phyloP scores from a whole-genome alignment of 2,888 invertebrate species.

The Mesorhabditis belari region DNA sequence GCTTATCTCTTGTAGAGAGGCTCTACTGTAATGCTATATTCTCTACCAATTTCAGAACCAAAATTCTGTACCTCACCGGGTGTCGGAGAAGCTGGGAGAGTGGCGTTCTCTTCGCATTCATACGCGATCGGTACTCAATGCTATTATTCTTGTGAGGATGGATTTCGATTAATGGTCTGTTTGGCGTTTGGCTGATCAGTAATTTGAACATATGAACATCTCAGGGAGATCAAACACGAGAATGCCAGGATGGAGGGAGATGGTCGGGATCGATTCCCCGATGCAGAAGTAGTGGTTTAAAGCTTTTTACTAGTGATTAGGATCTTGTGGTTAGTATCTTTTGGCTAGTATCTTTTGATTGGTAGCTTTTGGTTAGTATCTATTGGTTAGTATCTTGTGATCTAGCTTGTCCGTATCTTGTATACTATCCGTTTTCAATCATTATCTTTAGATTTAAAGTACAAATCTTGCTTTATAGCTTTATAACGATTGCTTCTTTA shows the following conservation, averaged over 20 bases:
- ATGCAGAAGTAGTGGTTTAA: slow-evolving; percentile 18
- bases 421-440: no score
- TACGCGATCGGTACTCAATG: slow-evolving; percentile 43
- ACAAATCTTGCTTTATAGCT: no score
- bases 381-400: no score
- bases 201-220: no score
- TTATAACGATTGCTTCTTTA: neutral
- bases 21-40: no score
- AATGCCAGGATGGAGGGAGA: slow-evolving; percentile 29
- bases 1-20: neutral
- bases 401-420: no score
- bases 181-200: neutral
- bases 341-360: neutral
- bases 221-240: slow-evolving; percentile 8
- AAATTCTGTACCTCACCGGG: slow-evolving; percentile 46
- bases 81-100: slow-evolving; percentile 35
- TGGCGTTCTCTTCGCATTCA: slow-evolving; percentile 39
- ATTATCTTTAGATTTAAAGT: no score
- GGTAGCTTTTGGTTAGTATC: neutral
- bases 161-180: slow-evolving; percentile 18
- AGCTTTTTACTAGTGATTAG: no score
- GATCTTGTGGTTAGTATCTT: no score
- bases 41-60: slow-evolving; percentile 24
- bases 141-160: slow-evolving; percentile 42
- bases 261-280: slow-evolving; percentile 40